phyloP scores from a whole-genome alignment of 2,888 invertebrate genomes.

The Campaea margaritaria region DNA sequence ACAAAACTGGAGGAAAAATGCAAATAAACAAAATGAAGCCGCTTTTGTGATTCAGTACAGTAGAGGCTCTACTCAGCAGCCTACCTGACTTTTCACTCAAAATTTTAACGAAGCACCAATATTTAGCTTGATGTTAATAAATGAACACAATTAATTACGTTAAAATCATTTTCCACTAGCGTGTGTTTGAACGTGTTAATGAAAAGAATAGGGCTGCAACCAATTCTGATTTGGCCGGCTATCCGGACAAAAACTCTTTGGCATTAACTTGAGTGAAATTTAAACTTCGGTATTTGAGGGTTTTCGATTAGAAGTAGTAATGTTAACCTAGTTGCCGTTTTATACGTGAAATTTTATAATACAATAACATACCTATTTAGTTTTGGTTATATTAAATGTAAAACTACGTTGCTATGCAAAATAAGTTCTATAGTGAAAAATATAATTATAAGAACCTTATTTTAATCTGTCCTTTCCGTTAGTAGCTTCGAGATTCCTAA shows the following conservation, averaged over 20 bases:
- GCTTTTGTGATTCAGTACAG: not conserved
- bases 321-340: no score
- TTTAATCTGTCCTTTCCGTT: no score
- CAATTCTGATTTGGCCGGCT: not conserved
- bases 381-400: no score
- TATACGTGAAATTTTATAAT: no score
- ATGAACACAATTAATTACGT: slow-evolving; percentile 36
- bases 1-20: not conserved
- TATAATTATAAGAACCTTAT: no score
- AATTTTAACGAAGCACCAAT: slow-evolving; percentile 31
- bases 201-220: not conserved
- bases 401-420: no score
- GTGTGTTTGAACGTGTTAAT: slow-evolving; percentile 10
- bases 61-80: not conserved
- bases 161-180: slow-evolving; percentile 35
- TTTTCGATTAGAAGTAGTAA: no score
- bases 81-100: slow-evolving; percentile 2
- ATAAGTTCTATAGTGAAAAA: not conserved
- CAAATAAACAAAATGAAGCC: not conserved
- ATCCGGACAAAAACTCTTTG: not conserved
- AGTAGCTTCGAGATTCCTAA: no score
- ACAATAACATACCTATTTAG: no score
- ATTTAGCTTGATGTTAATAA: slow-evolving; percentile 36
- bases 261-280: not conserved
- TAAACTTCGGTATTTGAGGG: no score